A percentile compares a stretch with the other conserved stretches of the same genome.
phyloP scores from a whole-genome alignment of 2,888 invertebrate genomes.

The Odontocerum albicorne region DNA sequence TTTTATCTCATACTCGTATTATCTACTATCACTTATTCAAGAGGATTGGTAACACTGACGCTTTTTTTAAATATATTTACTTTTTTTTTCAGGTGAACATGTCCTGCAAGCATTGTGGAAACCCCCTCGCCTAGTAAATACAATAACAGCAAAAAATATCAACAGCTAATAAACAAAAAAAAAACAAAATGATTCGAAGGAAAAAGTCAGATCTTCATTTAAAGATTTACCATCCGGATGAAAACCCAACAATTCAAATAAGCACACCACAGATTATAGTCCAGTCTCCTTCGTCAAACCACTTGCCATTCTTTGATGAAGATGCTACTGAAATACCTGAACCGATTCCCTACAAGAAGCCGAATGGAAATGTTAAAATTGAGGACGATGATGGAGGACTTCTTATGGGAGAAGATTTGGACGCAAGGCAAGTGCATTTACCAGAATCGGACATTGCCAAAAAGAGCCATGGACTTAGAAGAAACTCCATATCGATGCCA shows the following conservation, averaged over 20 bases:
- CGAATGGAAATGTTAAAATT: neutral
- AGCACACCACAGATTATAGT: conserved; percentile 29
- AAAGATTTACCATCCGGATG: conserved; percentile 20
- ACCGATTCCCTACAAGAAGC: neutral
- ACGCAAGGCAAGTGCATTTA: conserved; percentile 17
- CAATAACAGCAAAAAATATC: neutral
- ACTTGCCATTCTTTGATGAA: conserved; percentile 28
- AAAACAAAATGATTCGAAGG: conserved; percentile 18
- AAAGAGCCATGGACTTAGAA: conserved; percentile 44
- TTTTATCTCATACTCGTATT: too few relatives aligned
- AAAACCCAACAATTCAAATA: neutral
- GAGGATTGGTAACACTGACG: too few relatives aligned
- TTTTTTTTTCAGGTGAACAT: too few relatives aligned
- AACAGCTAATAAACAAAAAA: neutral
- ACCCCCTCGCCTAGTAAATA: too few relatives aligned
- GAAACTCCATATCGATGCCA: conserved; percentile 68
- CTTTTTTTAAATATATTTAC: too few relatives aligned
- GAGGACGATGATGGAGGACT: conserved; percentile 7
- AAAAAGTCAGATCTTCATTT: conserved; percentile 24
- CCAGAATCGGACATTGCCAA: conserved; percentile 4
- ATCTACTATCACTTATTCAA: too few relatives aligned
- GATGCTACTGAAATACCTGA: conserved; percentile 11
- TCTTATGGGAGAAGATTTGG: conserved; percentile 17
- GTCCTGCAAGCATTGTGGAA: too few relatives aligned
- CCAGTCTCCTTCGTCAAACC: conserved; percentile 26